phyloP scores from a whole-genome alignment of 2,797 vertebrate species.

The Alcedo quadribrachys region DNA sequence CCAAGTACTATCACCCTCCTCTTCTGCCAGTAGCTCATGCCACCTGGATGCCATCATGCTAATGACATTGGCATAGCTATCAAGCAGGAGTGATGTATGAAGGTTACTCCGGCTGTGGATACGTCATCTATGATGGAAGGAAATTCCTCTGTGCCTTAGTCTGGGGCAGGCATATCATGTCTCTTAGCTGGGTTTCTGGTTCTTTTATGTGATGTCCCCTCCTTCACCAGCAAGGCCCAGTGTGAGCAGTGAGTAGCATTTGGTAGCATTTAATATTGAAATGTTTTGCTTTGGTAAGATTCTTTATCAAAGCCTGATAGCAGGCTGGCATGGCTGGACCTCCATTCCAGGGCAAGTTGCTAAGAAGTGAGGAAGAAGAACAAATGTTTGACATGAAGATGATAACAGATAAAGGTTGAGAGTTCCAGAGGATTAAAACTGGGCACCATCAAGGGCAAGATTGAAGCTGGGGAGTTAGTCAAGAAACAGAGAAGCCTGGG shows the following conservation, averaged over 20 bases:
- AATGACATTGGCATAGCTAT: background rate
- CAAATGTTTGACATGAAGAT: background rate
- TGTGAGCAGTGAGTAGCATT: background rate
- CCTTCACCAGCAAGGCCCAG: background rate
- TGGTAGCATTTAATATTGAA: background rate
- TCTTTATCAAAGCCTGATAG: background rate
- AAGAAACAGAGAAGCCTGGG: background rate
- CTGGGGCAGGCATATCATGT: background rate
- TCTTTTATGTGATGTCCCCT: background rate
- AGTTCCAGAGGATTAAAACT: background rate
- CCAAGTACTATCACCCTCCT: background rate
- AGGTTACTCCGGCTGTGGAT: background rate
- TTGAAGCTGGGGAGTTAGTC: background rate
- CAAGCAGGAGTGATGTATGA: background rate
- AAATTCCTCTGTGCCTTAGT: background rate
- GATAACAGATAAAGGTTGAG: background rate
- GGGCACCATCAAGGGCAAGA: background rate
- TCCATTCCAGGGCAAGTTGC: background rate
- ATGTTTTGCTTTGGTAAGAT: background rate
- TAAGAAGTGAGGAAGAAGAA: background rate
- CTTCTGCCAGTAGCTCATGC: background rate
- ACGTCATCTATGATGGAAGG: background rate
- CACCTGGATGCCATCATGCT: background rate
- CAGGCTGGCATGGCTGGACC: background rate
- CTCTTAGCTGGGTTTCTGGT: background rate